Base-by-base conservation (phyloP, 2,113 vertebrate species). In the Pristiophorus japonicus region DNA sequence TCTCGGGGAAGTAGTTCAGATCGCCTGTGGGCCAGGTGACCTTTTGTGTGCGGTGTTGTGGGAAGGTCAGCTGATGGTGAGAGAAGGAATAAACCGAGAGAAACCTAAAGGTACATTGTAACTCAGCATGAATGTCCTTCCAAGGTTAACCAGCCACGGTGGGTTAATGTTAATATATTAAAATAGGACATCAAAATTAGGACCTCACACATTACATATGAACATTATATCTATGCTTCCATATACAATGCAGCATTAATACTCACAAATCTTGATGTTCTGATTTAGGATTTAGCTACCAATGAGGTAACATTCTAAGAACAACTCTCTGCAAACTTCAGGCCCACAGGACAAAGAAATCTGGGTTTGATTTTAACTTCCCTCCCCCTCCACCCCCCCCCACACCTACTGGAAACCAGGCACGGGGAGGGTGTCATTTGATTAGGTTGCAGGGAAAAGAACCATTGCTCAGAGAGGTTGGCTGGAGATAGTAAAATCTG, bases 1-100 rank as follows among this genome's bases (percentile, higher is more conserved):
- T 51, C 99, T 99, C 0, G 98, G 98, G 62, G 99, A 99, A 96
- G 99, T 98, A n/a, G 98, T 99, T 22, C 99, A 99, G 98, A 98
- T 99, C 97, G 99, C 98, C 97, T 99, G 99, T 95, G 99, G 99
- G 2, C 98, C 99, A 0, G 97, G 98, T 63, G 99, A 99, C 95
- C 98, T 99, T 95, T 96, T 99, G 2, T 99, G 99, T 99, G 99
- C 97, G 5, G 98, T 98, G 38, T 98, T 99, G 78, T 99, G 99
- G 99, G 99, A 99, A 96, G 99, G 99, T 3, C 98, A 99, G 96
- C 97, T 99, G 78, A 97, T 99, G 87, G 99, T 99, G 96, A 98
- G 99, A 95, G 98, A 99, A 97, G 99, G 99, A 95, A 98, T 99
- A 96, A 96, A 97, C 47, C 97, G 99, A 95, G 98, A 98, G 96